These are phyloP conservation scores for Enteromius thamalakanensis DNA, from an alignment of 2,797 vertebrate genomes.

Conservation along the genomic window DNA sequence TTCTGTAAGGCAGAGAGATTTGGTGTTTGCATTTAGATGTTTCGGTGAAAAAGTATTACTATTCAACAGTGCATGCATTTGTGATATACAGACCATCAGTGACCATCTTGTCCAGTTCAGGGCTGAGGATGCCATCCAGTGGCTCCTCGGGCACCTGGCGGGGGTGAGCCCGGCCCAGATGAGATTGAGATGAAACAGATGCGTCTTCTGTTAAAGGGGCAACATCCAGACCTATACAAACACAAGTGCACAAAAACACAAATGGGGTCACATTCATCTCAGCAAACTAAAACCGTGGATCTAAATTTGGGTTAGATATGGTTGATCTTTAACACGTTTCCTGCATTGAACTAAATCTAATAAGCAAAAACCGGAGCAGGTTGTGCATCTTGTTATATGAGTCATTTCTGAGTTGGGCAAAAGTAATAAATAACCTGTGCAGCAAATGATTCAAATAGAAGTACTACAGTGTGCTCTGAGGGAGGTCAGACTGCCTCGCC, in stretches of 20 bases:
- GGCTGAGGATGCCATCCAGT: slow-evolving; percentile 94
- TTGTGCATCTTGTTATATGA: background rate
- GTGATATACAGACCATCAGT: slow-evolving; percentile 88
- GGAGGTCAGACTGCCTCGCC: background rate
- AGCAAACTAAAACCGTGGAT: background rate
- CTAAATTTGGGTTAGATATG: background rate
- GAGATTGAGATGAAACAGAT: slow-evolving; percentile 80
- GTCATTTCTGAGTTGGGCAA: background rate
- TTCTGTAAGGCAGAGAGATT: slow-evolving; percentile 78
- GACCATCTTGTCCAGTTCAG: slow-evolving; percentile 98
- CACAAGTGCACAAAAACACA: slow-evolving; percentile 47
- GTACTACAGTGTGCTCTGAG: background rate
- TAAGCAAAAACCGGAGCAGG: background rate
- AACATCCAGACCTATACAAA: slow-evolving; percentile 81
- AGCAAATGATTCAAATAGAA: background rate
- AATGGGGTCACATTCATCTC: slow-evolving; percentile 48
- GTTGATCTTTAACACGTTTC: background rate
- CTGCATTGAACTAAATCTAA: background rate
- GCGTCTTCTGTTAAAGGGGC: slow-evolving; percentile 83
- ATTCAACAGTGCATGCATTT: background rate
- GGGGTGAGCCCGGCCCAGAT: slow-evolving; percentile 75
- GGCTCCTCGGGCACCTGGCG: slow-evolving; percentile 89
- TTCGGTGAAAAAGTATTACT: slow-evolving; percentile 20
- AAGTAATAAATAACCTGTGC: slow-evolving; percentile 12
- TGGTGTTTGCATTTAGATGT: slow-evolving; percentile 30